Evolutionary conservation across 2,888 invertebrate species (phyloP).

Genomic region (Cloeon dipterum): DNA sequence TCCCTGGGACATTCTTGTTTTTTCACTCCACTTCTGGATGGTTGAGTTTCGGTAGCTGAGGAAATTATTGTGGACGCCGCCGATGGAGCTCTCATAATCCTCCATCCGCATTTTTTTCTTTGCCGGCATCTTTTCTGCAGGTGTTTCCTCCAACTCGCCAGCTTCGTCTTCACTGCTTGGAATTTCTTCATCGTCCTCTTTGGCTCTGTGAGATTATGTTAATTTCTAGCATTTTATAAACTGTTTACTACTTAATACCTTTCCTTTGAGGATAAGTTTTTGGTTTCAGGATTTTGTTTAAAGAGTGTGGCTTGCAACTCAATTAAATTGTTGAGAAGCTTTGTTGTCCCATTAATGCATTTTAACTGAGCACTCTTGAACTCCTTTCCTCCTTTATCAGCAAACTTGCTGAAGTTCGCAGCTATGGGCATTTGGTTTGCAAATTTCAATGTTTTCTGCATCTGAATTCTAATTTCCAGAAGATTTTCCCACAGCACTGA

Average conservation of each 20-base stretch:
- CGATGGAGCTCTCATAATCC: conserved; percentile 32
- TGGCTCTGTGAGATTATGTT: no score
- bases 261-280: conserved; percentile 26
- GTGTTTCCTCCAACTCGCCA: conserved; percentile 23
- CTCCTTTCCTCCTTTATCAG: conserved; percentile 19
- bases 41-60: conserved; percentile 48
- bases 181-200: conserved; percentile 32
- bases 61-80: conserved; percentile 37
- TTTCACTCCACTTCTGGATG: conserved; percentile 88
- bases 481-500: conserved; percentile 56
- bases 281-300: conserved; percentile 45
- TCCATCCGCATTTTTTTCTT: conserved; percentile 21
- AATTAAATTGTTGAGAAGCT: not conserved
- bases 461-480: conserved; percentile 63
- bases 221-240: no score
- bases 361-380: conserved; percentile 23
- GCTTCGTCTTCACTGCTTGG: conserved; percentile 29
- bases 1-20: conserved; percentile 49
- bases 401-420: conserved; percentile 25
- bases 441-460: conserved; percentile 55
- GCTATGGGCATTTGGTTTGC: conserved; percentile 59
- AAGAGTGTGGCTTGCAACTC: conserved; percentile 18
- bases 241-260: no score
- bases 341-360: not conserved
- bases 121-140: conserved; percentile 10